Evolutionary conservation across 64 coral and sea anemone genomes (phyloP), one percentile per base, ranked within the genome.

Genomic region (Pocillopora verrucosa): DNA sequence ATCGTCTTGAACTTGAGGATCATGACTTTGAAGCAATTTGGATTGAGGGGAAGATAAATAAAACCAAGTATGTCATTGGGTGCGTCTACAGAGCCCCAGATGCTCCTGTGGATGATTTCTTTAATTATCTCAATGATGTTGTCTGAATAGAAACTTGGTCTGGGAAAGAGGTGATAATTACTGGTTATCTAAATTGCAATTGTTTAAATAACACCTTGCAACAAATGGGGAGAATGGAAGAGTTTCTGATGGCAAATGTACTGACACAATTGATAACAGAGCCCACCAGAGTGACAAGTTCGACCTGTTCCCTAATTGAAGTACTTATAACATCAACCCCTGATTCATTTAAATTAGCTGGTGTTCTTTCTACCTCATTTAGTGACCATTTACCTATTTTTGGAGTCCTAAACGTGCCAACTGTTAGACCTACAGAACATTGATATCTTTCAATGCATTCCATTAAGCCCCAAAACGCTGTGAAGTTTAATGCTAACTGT

Each of bases 41-140:
- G 90, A 2, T 86, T 63, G 70, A 78, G 25, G 6, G 63, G 30
- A 13, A 86, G 86, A 1, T 92, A 6, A 30, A 24, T 19, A 84
- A 61, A 16, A 86, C 51, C 17, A 92, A 80, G 72, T 92, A 88
- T 81, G 58, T 80, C 67, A 60, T 88, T 80, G 83, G 91, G 59
- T 88, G 82, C 20, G 84, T 79, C 16, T 88, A 88, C 76, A 80
- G 91, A 80, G 85, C 91, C 62, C 91, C 87, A 30, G 30, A 30
- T 30, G 30, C 30, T 30, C 30, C 30, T 30, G 30, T 30, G 30
- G 30, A 30, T 34, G 91, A 92, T 26, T 58, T 92, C 2, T 92
- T 92, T 75, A 85, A 92, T 35, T 92, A 92, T 80, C 36, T 92
- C 36, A 77, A 88, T n/a, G 91, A 92, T 87, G 63, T 87, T 51